Conservation (phyloP, 1,140 invertebrate genomes). For the Microvelia longipes region DNA sequence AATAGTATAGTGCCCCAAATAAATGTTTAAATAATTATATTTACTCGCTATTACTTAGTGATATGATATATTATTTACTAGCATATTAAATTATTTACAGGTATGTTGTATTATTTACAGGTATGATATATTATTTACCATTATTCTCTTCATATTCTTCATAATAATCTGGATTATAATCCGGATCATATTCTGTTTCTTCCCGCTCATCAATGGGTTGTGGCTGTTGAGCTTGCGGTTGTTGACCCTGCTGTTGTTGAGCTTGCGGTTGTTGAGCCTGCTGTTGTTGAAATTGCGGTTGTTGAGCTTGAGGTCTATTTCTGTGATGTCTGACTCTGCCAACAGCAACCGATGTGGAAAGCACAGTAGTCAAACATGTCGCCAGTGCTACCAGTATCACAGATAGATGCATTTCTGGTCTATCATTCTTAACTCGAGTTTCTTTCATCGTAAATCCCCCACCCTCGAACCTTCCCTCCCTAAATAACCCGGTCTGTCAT, state of each 20-base stretch:
- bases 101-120: too few relatives aligned
- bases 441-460: not conserved
- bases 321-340: not conserved
- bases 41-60: too few relatives aligned
- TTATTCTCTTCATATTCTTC: not conserved
- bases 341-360: not conserved
- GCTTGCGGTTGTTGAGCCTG: not conserved
- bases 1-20: too few relatives aligned
- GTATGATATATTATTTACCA: too few relatives aligned
- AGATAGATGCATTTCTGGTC: not conserved
- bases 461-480: too few relatives aligned
- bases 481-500: too few relatives aligned
- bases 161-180: not conserved
- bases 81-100: too few relatives aligned
- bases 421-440: not conserved
- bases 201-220: not conserved
- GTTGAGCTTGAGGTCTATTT: not conserved
- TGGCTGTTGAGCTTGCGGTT: not conserved
- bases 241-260: not conserved
- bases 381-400: not conserved
- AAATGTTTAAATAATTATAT: too few relatives aligned
- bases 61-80: too few relatives aligned
- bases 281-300: not conserved
- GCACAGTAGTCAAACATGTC: not conserved
- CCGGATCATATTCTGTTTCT: not conserved